phyloP scores from a whole-genome alignment of 2,797 vertebrate genomes.

The Rhabdophis nuchalis region DNA sequence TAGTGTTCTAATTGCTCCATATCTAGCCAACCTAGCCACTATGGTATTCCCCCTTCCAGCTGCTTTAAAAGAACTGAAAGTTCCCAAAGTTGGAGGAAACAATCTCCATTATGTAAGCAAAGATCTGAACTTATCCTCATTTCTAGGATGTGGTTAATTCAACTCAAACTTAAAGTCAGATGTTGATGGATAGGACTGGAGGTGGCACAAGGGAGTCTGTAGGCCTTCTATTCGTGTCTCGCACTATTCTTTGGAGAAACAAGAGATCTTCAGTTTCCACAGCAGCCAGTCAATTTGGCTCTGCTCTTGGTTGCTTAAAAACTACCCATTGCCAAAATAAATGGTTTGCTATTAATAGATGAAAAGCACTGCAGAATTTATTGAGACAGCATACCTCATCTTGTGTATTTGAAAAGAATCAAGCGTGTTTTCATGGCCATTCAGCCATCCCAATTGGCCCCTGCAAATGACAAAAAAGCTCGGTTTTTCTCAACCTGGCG shows the following conservation, averaged over 20 bases:
- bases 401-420: conserved; percentile 27
- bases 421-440: conserved; percentile 31
- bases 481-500: neutral
- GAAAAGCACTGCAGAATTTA: conserved; percentile 32
- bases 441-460: conserved; percentile 31
- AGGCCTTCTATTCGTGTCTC: neutral
- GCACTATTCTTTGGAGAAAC: neutral
- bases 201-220: conserved; percentile 1
- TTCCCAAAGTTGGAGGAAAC: neutral
- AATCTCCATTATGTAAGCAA: neutral
- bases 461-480: neutral
- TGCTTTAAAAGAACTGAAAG: neutral
- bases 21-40: neutral
- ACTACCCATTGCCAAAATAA: conserved; percentile 40
- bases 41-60: too few species aligned
- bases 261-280: conserved; percentile 12
- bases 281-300: conserved; percentile 10
- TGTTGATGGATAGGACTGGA: neutral
- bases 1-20: neutral
- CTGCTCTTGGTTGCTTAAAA: conserved; percentile 13
- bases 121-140: neutral
- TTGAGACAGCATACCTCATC: conserved; percentile 24
- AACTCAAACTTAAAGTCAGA: conserved; percentile 28
- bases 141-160: conserved; percentile 23
- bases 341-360: conserved; percentile 27